Evolutionary conservation across 2,113 vertebrate genomes (phyloP), one percentile per base, ranked within the genome.

Genomic region (Tetrax tetrax): DNA sequence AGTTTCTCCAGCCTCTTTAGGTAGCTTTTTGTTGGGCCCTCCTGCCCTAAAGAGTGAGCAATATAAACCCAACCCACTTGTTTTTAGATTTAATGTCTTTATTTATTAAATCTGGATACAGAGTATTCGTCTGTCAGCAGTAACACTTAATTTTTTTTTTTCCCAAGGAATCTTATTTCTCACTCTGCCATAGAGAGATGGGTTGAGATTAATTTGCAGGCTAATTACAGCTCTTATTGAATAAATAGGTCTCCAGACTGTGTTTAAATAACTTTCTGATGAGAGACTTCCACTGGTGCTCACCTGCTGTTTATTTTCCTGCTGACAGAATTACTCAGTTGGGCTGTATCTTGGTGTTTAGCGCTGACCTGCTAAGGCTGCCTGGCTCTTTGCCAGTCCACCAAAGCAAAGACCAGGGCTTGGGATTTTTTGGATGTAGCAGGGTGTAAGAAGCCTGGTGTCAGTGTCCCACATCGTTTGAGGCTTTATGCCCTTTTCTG

Each of bases 301-400:
- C 45, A 91, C 92, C 90, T 95, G 86, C 79, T 89, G 90, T 93
- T 94, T 95, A 51, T 90, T 94, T 94, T 95, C 22, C n/a, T 74
- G 47, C 60, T 71, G 51, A 66, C 61, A 88, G 71, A 81, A 93
- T 85, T 93, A 78, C 1, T 1, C 38, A 51, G 35, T 8, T 4
- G 5, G 37, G 10, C 63, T 85, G 33, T 66, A 38, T 47, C 25
- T 61, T 65, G 14, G 28, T 78, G n/a, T 69, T 94, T 29, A 69
- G 53, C 2, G 4, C 48, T 89, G 45, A 79, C 35, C 38, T 92
- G 35, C 29, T 66, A 15, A 71, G 24, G 24, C 29, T 78, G 37
- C 21, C 61, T 61, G 38, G 33, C 65, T 84, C 15, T 90, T 87
- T 1, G 4, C 35, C 19, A 33, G 41, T 37, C 33, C 28, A 14